Evolutionary conservation across 2,888 invertebrate genomes (phyloP).

Genomic region (Heliconius cydno): DNA sequence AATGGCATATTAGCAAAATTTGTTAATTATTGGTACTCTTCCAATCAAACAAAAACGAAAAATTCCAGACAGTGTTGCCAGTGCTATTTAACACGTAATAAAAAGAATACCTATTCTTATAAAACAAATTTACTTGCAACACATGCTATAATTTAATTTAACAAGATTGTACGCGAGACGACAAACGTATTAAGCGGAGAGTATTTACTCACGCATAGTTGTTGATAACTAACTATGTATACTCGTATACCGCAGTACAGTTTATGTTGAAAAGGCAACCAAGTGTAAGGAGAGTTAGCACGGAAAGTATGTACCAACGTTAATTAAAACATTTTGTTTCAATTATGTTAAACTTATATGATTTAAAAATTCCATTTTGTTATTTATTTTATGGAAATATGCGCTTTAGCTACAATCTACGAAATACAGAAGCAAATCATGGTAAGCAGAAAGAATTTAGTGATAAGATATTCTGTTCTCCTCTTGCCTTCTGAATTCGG

Average conservation of each 20-base stretch:
- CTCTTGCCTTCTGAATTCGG: no score
- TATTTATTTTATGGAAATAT: no score
- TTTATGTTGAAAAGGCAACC: neutral
- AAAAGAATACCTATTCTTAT: neutral
- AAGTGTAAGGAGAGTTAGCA: constrained; percentile 1
- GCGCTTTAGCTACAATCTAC: no score
- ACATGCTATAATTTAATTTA: constrained; percentile 21
- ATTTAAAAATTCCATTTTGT: neutral
- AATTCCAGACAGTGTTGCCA: no score
- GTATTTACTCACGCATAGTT: constrained; percentile 9
- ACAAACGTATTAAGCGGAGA: constrained; percentile 12
- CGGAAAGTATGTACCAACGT: neutral
- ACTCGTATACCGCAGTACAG: neutral
- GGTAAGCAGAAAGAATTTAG: no score
- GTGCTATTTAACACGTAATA: neutral
- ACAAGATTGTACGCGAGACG: constrained; percentile 9
- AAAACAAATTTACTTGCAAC: neutral
- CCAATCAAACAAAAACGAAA: no score
- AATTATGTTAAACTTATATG: neutral
- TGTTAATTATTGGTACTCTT: no score
- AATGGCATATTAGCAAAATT: no score
- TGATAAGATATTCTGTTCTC: no score
- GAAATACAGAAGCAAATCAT: no score
- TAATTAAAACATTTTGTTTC: neutral
- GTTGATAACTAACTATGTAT: neutral